Evolutionary conservation across 2,888 invertebrate species (phyloP).

Genomic region (Mactromeris polynyma): DNA sequence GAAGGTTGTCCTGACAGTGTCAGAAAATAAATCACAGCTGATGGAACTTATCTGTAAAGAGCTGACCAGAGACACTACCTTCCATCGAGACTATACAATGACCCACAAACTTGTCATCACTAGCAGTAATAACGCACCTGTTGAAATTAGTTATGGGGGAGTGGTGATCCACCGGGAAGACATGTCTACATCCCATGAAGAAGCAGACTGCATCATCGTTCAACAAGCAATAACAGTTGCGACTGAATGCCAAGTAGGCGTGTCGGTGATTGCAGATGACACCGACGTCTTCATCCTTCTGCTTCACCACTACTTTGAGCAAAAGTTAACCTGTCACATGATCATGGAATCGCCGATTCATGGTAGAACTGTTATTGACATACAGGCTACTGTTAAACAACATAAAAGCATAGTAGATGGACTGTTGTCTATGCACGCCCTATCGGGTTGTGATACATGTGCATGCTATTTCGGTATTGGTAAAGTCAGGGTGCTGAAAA

Average conservation of each 20-base stretch:
- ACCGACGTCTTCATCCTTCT: neutral
- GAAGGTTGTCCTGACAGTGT: neutral
- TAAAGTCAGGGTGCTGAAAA: neutral
- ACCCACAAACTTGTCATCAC: too few species aligned
- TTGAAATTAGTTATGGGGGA: neutral
- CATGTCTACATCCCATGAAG: conserved; percentile 19
- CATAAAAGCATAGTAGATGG: neutral
- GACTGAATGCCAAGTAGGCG: neutral
- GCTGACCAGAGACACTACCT: neutral
- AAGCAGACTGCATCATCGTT: conserved; percentile 13
- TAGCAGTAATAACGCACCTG: neutral
- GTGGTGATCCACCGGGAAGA: neutral
- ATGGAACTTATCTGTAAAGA: neutral
- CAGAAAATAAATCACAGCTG: neutral
- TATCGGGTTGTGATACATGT: conserved; percentile 17
- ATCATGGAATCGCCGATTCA: conserved; percentile 15
- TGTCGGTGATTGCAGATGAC: neutral
- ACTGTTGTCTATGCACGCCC: neutral
- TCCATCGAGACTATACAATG: too few species aligned
- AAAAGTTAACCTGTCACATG: neutral
- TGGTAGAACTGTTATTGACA: neutral
- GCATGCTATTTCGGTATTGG: neutral
- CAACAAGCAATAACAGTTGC: conserved; percentile 15
- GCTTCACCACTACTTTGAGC: neutral
- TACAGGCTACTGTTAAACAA: neutral